Evolutionary conservation across 2,888 invertebrate species (phyloP).

Genomic region (Rhorus exstirpatorius): DNA sequence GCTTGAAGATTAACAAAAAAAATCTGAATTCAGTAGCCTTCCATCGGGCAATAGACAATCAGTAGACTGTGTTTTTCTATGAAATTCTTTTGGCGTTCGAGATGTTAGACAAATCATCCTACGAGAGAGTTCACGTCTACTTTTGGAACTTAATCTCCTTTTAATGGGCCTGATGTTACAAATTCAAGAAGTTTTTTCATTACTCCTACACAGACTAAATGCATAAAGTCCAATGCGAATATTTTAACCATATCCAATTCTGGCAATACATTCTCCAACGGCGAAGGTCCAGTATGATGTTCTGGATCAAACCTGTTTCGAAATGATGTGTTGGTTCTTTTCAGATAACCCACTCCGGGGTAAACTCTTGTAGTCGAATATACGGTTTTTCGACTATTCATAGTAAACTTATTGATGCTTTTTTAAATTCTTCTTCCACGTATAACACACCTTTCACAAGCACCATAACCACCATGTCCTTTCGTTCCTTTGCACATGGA

Average conservation of each 20-base stretch:
- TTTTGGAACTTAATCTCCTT: neutral
- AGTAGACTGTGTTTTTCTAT: neutral
- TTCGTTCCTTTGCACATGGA: neutral
- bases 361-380: too few species aligned
- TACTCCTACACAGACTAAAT: slow-evolving; percentile 32
- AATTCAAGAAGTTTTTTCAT: slow-evolving; percentile 30
- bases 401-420: too few species aligned
- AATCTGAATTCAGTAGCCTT: too few species aligned
- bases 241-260: slow-evolving; percentile 16
- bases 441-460: too few species aligned
- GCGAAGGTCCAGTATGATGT: slow-evolving; percentile 35
- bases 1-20: too few species aligned
- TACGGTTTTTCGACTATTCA: neutral
- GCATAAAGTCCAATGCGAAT: slow-evolving; percentile 37
- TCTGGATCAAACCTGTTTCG: slow-evolving; percentile 19
- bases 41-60: neutral
- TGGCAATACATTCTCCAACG: slow-evolving; percentile 1
- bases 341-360: neutral
- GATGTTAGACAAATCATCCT: neutral
- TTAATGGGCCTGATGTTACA: slow-evolving; percentile 10
- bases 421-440: neutral
- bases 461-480: slow-evolving; percentile 8
- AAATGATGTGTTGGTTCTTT: slow-evolving; percentile 31
- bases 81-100: slow-evolving; percentile 2
- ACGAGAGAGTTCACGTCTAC: neutral